phyloP scores from a whole-genome alignment of 2,797 vertebrate genomes.

The Columba guinea region DNA sequence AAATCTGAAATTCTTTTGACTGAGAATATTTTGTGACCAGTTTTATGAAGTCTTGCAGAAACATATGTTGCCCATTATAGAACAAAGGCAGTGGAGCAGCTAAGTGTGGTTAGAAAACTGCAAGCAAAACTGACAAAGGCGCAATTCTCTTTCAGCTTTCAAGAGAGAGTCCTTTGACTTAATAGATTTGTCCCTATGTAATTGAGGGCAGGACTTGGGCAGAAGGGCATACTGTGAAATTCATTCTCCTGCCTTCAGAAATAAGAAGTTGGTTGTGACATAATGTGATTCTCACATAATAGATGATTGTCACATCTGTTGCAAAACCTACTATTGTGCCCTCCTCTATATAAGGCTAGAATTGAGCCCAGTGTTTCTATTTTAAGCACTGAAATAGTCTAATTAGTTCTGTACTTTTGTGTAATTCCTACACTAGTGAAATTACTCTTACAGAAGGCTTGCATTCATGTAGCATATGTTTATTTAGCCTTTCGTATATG shows the following conservation, averaged over 20 bases:
- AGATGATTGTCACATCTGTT: constrained; percentile 7
- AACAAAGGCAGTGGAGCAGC: background rate
- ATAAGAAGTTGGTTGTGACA: background rate
- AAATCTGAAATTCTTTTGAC: background rate
- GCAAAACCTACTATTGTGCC: background rate
- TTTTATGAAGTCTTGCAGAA: background rate
- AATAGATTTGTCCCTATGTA: background rate
- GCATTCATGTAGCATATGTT: constrained; percentile 2
- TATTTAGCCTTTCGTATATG: constrained; percentile 48
- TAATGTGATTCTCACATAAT: background rate
- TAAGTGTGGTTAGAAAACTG: background rate
- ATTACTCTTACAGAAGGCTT: constrained; percentile 27
- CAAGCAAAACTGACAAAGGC: background rate
- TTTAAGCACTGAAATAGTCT: constrained; percentile 11
- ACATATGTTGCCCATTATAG: background rate
- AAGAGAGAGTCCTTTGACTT: background rate
- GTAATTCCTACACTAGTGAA: constrained; percentile 2
- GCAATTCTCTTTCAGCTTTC: background rate
- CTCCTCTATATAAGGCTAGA: background rate
- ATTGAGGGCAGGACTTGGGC: background rate
- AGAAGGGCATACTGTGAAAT: constrained; percentile 10
- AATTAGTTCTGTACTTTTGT: background rate
- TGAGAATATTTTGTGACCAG: background rate
- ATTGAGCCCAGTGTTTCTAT: constrained; percentile 7
- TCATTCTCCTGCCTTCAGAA: background rate